Evolutionary conservation across 2,797 vertebrate species (phyloP).

Genomic region (Balearica regulorum): DNA sequence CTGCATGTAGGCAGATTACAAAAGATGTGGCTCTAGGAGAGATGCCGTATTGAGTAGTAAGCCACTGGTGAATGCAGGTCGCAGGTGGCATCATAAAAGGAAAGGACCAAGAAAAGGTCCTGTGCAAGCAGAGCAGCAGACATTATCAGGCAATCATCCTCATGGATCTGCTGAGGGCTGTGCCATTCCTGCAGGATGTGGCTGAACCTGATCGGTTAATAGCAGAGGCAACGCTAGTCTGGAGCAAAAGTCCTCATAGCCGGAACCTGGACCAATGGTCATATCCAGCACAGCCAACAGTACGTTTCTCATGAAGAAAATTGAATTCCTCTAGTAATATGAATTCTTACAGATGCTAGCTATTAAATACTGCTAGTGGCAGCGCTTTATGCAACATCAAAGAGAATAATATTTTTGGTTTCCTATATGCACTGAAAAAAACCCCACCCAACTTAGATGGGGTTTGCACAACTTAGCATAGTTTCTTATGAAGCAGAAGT

Average conservation of each 20-base stretch:
- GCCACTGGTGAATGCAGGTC: background rate
- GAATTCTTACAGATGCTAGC: background rate
- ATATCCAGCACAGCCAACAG: background rate
- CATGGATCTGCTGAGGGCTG: background rate
- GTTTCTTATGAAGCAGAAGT: background rate
- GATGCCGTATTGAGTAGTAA: background rate
- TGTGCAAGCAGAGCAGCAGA: background rate
- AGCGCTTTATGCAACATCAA: background rate
- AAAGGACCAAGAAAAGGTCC: background rate
- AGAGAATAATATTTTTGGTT: background rate
- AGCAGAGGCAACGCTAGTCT: background rate
- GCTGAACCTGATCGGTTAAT: background rate
- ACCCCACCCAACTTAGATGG: background rate
- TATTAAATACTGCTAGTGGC: background rate
- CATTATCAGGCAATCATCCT: background rate
- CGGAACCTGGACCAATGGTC: background rate
- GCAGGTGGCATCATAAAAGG: fast-evolving
- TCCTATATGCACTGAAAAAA: background rate
- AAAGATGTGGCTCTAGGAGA: background rate
- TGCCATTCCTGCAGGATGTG: background rate
- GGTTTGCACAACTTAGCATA: background rate
- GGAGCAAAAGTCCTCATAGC: background rate
- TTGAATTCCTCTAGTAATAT: background rate
- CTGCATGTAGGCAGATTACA: background rate
- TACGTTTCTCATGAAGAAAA: background rate